Base-by-base conservation (phyloP, 2,888 invertebrate genomes). In the Siphlonurus alternatus region DNA sequence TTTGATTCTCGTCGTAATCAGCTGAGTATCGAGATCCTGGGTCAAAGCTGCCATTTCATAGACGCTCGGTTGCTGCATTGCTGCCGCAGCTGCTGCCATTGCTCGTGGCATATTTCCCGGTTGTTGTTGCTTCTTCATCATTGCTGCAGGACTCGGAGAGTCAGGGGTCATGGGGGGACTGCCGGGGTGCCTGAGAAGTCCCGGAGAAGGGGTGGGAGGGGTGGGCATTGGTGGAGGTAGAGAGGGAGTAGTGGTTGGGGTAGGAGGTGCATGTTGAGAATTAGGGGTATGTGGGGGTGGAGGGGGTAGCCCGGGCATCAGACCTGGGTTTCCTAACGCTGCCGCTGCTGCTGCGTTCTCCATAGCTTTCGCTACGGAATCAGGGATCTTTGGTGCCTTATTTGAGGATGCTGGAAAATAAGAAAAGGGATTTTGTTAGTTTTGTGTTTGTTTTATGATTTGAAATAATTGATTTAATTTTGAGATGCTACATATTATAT, bases 21-120 rank as follows among this genome's bases (percentile, higher is more conserved):
- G 87, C 74, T 96, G 93, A 1, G 98, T 98, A 76, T 98, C 97
- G 67, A 98, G 82, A 75, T 96, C 96, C 71, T 93, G 93, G 10
- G 96, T 96, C 59, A 96, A 81, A 2, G 96, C 96, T 1, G 96
- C 95, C 89, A 96, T 93, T 77, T 97, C 96, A 76, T 96, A 94
- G 19, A 96, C 95, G 71, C 93, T 94, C n/a, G 93, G 93, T 65
- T 72, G 76, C 69, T 79, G 81, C 19, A 81, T 77, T 65, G 79
- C 82, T 61, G 65, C 73, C 74, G 83, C 69, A 81, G 80, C 68
- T 80, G 79, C 24, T 76, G 76, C 56, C 56, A 56, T 56, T n/a
- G 56, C 5, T 20, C 56, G 7, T 22, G 56, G n/a, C 56, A 56
- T n/a, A 20, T n/a, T n/a, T n/a, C 82, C 67, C 80, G 78, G 72